Evolutionary conservation across 2,797 vertebrate genomes (phyloP), one percentile per base, ranked within the genome.

Genomic region (Eulemur coronatus): DNA sequence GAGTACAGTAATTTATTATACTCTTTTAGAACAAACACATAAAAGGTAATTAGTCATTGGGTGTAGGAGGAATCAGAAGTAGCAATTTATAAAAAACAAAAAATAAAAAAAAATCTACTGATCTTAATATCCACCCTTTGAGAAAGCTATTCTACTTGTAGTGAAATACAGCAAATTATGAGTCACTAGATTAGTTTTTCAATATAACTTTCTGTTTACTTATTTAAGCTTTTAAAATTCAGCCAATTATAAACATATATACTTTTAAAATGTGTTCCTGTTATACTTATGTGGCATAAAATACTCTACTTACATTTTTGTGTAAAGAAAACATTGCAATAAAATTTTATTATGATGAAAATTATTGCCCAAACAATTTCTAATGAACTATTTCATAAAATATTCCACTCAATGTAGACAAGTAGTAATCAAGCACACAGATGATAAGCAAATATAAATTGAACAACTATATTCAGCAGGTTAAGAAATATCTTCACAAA

Each of bases 61-160:
- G 35, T 89, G 94, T 96, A 94, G 96, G 93, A 90, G 65, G 82
- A 92, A 91, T 59, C 52, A 69, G n/a, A 97, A 94, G 79, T 78
- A 95, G 67, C 41, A 95, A 89, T 95, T 91, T 86, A 41, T 89
- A 41, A 65, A 78, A 79, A 57, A 22, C 48, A 57, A 89, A 67
- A 82, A 75, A 0, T 8, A 55, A 1, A 52, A 35, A 65, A 72
- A 79, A 63, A 2, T 5, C 50, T 91, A 26, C 48, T 75, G 38
- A 70, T 92, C 26, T 94, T 90, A 90, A 63, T 38, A 95, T 14
- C 24, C 81, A 84, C 65, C 24, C 26, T 95, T 38, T n/a, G 28
- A 86, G 38, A 63, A 95, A 92, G 46, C 89, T 79, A 69, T 63
- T 92, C 33, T 50, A 20, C 43, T 73, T 65, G 30, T 57, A 84